These are phyloP conservation scores for Pogonocherus hispidulus DNA, from an alignment of 2,888 invertebrate species.

Conservation along the genomic window DNA sequence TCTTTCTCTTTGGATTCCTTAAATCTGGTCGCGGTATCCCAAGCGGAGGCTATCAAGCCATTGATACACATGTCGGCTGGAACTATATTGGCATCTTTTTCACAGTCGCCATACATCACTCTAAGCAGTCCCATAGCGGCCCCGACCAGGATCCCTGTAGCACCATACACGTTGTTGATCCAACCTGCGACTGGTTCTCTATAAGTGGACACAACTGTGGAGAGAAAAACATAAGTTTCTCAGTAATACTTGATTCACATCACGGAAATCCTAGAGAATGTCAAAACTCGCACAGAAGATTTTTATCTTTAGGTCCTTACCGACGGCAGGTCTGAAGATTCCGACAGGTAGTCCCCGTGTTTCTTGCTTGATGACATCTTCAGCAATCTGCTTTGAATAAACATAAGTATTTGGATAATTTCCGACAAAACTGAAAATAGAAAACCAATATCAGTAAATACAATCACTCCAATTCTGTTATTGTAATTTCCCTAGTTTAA, in stretches of 20 bases:
- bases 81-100: slow-evolving; percentile 80
- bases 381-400: slow-evolving; percentile 91
- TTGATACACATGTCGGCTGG: slow-evolving; percentile 88
- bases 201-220: slow-evolving; percentile 76
- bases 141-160: slow-evolving; percentile 82
- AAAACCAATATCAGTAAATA: too few species aligned
- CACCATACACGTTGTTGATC: slow-evolving; percentile 94
- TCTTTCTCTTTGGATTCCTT: slow-evolving; percentile 34
- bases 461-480: too few species aligned
- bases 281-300: too few species aligned
- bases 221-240: not conserved
- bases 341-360: slow-evolving; percentile 83
- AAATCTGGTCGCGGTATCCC: slow-evolving; percentile 71
- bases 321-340: slow-evolving; percentile 88
- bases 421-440: slow-evolving; percentile 73
- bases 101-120: slow-evolving; percentile 79
- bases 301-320: too few species aligned
- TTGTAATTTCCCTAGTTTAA: too few species aligned
- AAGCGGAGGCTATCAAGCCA: slow-evolving; percentile 83
- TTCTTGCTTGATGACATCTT: slow-evolving; percentile 79
- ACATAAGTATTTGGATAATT: slow-evolving; percentile 92
- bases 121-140: slow-evolving; percentile 83
- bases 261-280: too few species aligned
- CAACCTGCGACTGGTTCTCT: slow-evolving; percentile 85
- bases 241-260: too few species aligned